Conservation (phyloP, 2,797 vertebrate species). For the Danio tinwini region DNA sequence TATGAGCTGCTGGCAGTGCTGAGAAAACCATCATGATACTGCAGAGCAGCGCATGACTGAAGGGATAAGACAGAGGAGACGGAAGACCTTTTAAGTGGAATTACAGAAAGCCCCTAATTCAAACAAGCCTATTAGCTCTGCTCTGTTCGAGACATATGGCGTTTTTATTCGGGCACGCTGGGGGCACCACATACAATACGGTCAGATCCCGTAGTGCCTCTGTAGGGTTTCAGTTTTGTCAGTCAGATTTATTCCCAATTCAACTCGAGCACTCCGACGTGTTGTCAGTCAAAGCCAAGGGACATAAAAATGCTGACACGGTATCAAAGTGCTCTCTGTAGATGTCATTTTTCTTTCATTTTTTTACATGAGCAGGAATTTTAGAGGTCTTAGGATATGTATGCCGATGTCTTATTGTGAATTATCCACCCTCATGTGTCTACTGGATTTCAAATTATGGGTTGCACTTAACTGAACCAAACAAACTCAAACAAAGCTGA, state of each 20-base stretch:
- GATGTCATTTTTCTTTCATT: background rate
- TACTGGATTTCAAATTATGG: no score
- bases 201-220: background rate
- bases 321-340: conserved; percentile 26
- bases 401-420: background rate
- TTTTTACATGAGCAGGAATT: background rate
- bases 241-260: conserved; percentile 11
- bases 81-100: conserved; percentile 25
- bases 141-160: conserved; percentile 24
- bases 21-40: conserved; percentile 65
- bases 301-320: conserved; percentile 33
- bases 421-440: no score
- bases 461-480: no score
- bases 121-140: conserved; percentile 24
- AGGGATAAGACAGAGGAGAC: conserved; percentile 13
- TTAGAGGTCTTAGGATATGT: background rate
- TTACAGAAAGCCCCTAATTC: conserved; percentile 40
- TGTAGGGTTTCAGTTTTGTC: conserved; percentile 31
- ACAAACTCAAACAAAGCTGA: no score
- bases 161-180: conserved; percentile 10
- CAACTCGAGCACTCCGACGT: background rate
- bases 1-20: conserved; percentile 73
- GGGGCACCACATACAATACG: background rate
- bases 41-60: conserved; percentile 72
- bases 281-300: conserved; percentile 44